Percentiles rank a stretch among this genome's conserved stretches.
phyloP scores from a whole-genome alignment of 2,113 vertebrate genomes.

The Heloderma charlesbogerti region DNA sequence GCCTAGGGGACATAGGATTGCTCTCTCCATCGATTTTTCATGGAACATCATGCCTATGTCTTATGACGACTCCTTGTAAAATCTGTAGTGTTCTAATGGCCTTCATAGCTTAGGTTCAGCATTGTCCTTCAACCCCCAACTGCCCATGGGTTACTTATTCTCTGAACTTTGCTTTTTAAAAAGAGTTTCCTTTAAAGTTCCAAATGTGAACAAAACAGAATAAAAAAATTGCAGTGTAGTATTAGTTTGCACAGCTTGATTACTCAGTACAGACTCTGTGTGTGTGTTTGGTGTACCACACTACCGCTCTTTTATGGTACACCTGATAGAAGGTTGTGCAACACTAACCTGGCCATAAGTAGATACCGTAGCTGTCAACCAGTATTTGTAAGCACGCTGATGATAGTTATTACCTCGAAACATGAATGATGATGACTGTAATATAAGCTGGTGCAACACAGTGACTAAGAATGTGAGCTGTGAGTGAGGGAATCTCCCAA shows the following conservation, averaged over 20 bases:
- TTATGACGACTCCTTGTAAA: not conserved
- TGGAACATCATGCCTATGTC: not conserved
- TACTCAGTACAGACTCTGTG: not conserved
- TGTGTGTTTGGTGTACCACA: not conserved
- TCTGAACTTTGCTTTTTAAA: not conserved
- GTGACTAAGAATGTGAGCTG: not conserved
- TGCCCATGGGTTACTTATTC: not conserved
- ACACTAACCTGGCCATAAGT: not conserved
- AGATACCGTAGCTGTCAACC: not conserved
- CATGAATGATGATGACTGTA: not conserved
- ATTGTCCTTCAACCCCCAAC: not conserved
- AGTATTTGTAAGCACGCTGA: not conserved
- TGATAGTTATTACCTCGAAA: constrained; percentile 27
- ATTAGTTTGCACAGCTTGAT: not conserved
- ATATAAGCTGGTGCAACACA: not conserved
- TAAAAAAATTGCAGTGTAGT: not conserved
- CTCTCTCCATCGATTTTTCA: not conserved
- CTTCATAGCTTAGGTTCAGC: not conserved
- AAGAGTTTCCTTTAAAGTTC: not conserved
- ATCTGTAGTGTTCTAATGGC: not conserved
- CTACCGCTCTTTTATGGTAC: not conserved
- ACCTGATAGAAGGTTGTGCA: not conserved
- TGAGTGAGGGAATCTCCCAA: not conserved
- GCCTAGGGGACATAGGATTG: too few species aligned
- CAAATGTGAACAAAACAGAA: not conserved